Evolutionary conservation across 2,797 vertebrate species (phyloP).

Genomic region (Platyrinchus mystaceus): DNA sequence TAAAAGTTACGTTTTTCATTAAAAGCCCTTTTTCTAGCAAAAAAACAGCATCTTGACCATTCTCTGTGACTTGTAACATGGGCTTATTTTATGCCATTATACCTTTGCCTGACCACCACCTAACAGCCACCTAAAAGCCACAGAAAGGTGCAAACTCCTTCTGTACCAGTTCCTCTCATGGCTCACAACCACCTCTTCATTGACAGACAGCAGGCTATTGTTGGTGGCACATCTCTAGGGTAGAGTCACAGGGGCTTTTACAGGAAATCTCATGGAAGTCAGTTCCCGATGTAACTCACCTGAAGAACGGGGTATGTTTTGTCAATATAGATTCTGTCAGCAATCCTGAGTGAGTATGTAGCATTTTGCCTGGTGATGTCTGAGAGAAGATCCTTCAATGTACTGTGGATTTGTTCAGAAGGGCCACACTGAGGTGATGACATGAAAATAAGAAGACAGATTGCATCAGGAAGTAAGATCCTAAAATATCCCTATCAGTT

Average conservation of each 20-base stretch:
- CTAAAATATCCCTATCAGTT: not conserved
- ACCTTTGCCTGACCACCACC: not conserved
- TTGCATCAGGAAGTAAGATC: not conserved
- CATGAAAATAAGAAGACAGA: not conserved
- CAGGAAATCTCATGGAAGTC: not conserved
- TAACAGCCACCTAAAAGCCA: not conserved
- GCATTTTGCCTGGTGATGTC: conserved; percentile 71
- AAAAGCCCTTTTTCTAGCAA: not conserved
- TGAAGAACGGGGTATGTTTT: conserved; percentile 77
- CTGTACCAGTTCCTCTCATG: not conserved
- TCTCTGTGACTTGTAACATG: not conserved
- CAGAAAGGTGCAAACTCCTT: not conserved
- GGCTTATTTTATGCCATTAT: not conserved
- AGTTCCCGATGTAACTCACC: conserved; percentile 64
- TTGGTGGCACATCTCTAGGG: not conserved
- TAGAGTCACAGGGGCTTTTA: not conserved
- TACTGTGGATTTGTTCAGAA: conserved; percentile 36
- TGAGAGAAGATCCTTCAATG: conserved; percentile 72
- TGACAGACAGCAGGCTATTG: not conserved
- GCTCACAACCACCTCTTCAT: not conserved
- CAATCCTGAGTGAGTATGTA: conserved; percentile 77
- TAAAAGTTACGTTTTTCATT: not conserved
- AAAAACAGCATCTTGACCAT: not conserved
- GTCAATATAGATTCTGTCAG: conserved; percentile 85
- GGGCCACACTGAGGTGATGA: conserved; percentile 16